A percentile compares a stretch with the other conserved stretches of the same genome.
Conservation (phyloP, 2,888 invertebrate genomes). For the Plusia festucae region DNA sequence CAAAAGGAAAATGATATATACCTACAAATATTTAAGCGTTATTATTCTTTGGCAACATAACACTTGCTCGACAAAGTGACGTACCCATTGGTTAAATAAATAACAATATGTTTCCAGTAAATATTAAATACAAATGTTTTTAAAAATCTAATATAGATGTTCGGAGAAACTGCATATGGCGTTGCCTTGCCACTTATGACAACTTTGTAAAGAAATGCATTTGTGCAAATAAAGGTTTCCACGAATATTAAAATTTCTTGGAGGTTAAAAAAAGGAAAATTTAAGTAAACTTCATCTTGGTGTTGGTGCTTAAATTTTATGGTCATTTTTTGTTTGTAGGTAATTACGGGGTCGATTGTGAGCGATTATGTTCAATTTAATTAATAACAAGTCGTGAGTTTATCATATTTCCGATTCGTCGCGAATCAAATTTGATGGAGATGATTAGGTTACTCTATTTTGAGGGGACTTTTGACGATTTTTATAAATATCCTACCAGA, state of each 20-base stretch:
- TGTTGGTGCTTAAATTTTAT: slow-evolving; percentile 13
- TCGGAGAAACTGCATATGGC: slow-evolving; percentile 39
- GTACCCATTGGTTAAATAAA: slow-evolving; percentile 41
- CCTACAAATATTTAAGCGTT: slow-evolving; percentile 48
- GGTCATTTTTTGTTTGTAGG: slow-evolving; percentile 1
- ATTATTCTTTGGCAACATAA: slow-evolving; percentile 51
- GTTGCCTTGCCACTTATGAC: slow-evolving; percentile 15
- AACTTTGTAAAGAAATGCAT: slow-evolving; percentile 34
- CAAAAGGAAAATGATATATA: slow-evolving; percentile 53
- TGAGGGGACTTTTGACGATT: not conserved
- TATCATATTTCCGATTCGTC: slow-evolving; percentile 14
- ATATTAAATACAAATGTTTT: slow-evolving; percentile 34
- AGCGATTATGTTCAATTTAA: slow-evolving; percentile 9
- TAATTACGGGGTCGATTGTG: not conserved
- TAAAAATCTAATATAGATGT: slow-evolving; percentile 36
- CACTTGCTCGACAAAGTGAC: slow-evolving; percentile 42
- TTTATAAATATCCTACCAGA: not conserved
- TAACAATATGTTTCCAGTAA: slow-evolving; percentile 44
- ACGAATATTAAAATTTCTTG: slow-evolving; percentile 19
- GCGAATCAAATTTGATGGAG: not conserved
- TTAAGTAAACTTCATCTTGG: slow-evolving; percentile 15
- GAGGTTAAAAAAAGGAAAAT: slow-evolving; percentile 16
- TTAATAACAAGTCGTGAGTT: slow-evolving; percentile 1
- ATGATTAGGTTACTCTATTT: not conserved
- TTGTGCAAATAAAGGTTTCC: slow-evolving; percentile 35